Conservation (phyloP, 2,113 vertebrate species). For the Nibea albiflora region DNA sequence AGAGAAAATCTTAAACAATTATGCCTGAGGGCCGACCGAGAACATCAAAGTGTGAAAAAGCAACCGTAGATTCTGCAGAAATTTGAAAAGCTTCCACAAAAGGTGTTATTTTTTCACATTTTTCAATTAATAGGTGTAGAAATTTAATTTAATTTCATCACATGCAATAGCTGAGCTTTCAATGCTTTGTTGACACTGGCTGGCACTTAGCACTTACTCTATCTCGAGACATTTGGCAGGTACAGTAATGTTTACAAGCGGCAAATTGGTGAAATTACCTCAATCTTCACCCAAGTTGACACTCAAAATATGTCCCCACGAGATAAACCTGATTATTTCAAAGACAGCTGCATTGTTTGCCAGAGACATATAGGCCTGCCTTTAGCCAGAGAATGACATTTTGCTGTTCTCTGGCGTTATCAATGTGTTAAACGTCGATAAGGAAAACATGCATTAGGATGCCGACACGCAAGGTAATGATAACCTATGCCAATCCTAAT, state of each 20-base stretch:
- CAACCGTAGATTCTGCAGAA: not conserved
- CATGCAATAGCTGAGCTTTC: not conserved
- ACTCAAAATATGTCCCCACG: slow-evolving; percentile 14
- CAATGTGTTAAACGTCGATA: slow-evolving; percentile 80
- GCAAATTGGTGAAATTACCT: slow-evolving; percentile 36
- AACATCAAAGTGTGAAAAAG: not conserved
- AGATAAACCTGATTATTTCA: slow-evolving; percentile 70
- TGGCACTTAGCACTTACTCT: not conserved
- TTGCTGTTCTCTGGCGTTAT: slow-evolving; percentile 68
- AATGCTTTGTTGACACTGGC: not conserved
- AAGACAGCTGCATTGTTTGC: slow-evolving; percentile 67
- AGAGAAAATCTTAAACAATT: not conserved
- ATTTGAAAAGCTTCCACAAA: not conserved
- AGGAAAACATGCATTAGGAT: slow-evolving; percentile 80
- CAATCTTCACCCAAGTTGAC: slow-evolving; percentile 8
- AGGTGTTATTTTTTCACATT: not conserved
- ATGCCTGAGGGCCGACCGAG: not conserved
- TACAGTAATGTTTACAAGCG: slow-evolving; percentile 32
- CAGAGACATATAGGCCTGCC: slow-evolving; percentile 53
- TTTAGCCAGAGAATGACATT: slow-evolving; percentile 69
- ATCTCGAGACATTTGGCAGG: not conserved
- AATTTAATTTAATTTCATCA: not conserved
- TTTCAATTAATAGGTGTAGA: not conserved
- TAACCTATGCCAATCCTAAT: slow-evolving; percentile 84
- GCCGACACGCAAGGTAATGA: slow-evolving; percentile 80